Percentiles rank a stretch among this genome's conserved stretches.
Conservation (phyloP, 30 jellyfish, hydroid and myxozoan genomes). For the Sanderia malayensis region DNA sequence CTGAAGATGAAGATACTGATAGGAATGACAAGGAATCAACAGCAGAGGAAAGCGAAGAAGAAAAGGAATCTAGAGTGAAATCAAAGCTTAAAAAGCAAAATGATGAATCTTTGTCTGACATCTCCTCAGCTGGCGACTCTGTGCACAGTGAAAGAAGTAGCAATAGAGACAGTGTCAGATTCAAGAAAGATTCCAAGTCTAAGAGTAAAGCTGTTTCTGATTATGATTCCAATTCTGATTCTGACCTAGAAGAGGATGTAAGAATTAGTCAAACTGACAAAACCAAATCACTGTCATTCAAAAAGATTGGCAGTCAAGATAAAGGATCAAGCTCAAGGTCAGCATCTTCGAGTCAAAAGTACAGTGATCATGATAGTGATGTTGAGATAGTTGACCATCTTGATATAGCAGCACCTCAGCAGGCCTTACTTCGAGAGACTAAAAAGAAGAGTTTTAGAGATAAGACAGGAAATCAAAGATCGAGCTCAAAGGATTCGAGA, state of each 20-base stretch:
- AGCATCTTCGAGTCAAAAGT: neutral
- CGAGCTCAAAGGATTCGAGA: conserved; percentile 10
- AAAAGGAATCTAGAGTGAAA: neutral
- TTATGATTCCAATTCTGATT: neutral
- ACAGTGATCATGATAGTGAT: conserved; percentile 43
- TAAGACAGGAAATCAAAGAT: conserved; percentile 22
- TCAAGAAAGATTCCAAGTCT: neutral
- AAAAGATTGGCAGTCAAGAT: conserved; percentile 5
- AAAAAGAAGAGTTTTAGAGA: conserved; percentile 34
- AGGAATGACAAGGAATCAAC: neutral
- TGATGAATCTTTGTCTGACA: too few species aligned
- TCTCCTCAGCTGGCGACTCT: too few species aligned
- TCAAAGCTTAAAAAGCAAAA: conserved; percentile 8
- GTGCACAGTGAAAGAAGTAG: too few species aligned
- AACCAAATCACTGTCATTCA: neutral
- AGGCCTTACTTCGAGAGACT: conserved; percentile 29
- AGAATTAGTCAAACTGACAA: neutral
- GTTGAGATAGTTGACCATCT: conserved; percentile 75
- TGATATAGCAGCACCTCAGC: conserved; percentile 84
- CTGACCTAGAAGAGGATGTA: neutral
- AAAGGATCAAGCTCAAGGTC: neutral
- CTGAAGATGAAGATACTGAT: conserved; percentile 25
- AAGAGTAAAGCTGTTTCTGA: neutral
- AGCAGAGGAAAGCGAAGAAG: neutral
- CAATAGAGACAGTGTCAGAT: neutral